Evolutionary conservation across 2,888 invertebrate species (phyloP), one percentile per base, ranked within the genome.

Genomic region (Exocentrus adspersus): DNA sequence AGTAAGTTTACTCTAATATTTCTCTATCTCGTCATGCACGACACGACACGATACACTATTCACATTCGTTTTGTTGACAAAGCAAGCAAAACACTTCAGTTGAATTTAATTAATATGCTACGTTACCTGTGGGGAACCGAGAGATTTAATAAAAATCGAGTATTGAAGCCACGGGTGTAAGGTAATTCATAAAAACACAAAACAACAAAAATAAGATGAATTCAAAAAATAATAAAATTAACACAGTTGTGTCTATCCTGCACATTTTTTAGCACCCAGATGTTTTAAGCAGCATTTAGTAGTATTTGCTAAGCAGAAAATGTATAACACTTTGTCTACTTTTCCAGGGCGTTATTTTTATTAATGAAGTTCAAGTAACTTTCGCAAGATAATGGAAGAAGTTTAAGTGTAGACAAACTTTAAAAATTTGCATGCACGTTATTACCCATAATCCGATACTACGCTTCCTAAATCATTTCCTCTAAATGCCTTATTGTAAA

Each of bases 351-450:
- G 60, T 52, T 66, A 67, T 72, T 71, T 72, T 71, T 72, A 72
- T 70, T 74, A 73, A 72, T 72, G 70, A 69, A 73, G 65, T 71
- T 71, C 64, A 64, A 71, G 70, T 64, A 74, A 71, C 70, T 74
- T 74, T 71, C 73, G 69, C 53, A 60, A 61, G 67, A 63, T 74
- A 73, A 74, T 69, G 71, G 72, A 65, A 70, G 66, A 69, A 72
- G 71, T 72, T 66, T 52, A 63, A 43, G 59, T 68, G 64, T 66
- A 64, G 59, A 60, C 64, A 66, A 62, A 64, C 68, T 69, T 71
- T 71, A 70, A 71, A 71, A 72, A 64, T 72, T 72, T 71, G 70
- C 70, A 54, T 42, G 46, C 24, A 21, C 20, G 45, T 30, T 51
- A 28, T 32, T 58, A 58, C 41, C 46, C 45, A 9, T 62, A 58